phyloP scores from a whole-genome alignment of 2,113 vertebrate species.

The Atherinomorus stipes region DNA sequence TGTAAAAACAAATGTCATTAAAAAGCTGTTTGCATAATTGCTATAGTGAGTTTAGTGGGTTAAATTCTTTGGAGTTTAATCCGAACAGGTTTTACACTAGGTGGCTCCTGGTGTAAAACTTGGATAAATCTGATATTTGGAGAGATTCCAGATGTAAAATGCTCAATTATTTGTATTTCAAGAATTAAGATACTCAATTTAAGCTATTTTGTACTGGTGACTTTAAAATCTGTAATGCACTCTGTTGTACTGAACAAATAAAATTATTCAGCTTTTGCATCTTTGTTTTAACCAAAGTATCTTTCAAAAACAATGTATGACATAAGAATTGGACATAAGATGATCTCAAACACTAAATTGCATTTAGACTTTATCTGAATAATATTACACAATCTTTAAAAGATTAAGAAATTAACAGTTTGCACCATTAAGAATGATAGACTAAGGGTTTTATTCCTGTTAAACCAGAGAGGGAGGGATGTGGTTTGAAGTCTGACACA shows the following conservation, averaged over 20 bases:
- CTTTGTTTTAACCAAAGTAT: not conserved
- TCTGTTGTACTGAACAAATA: constrained; percentile 58
- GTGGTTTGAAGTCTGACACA: constrained; percentile 30
- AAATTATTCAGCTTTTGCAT: constrained; percentile 40
- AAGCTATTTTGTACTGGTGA: constrained; percentile 14
- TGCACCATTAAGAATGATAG: not conserved
- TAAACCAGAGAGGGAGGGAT: constrained; percentile 4
- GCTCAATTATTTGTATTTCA: no score
- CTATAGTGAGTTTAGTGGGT: constrained; percentile 20
- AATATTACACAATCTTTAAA: no score
- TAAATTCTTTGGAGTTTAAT: not conserved
- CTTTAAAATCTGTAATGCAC: constrained; percentile 35
- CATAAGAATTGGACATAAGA: no score
- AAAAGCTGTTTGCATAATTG: constrained; percentile 14
- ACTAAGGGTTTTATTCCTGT: not conserved
- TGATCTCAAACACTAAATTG: not conserved
- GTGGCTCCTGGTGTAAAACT: not conserved
- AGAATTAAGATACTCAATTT: not conserved
- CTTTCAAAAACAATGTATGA: not conserved
- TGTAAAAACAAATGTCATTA: constrained; percentile 26
- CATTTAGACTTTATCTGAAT: no score
- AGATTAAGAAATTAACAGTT: no score
- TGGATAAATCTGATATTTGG: not conserved
- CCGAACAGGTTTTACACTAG: not conserved
- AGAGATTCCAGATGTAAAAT: not conserved